Base-by-base conservation (phyloP, 2,113 vertebrate genomes). In the Machaerirhynchus nigripectus region DNA sequence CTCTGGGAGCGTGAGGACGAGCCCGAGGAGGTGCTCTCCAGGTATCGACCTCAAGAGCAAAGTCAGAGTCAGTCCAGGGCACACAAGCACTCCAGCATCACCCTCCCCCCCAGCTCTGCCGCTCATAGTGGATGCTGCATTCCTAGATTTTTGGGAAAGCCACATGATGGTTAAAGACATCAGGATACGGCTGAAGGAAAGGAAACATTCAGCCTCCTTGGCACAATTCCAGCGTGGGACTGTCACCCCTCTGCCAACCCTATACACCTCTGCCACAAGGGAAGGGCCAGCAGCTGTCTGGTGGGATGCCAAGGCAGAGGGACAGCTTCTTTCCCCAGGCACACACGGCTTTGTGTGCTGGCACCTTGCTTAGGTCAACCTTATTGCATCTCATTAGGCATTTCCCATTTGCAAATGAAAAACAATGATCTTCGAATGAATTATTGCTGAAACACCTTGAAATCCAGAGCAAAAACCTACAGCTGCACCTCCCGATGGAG, bases 1-100 rank as follows among this genome's bases (percentile, higher is more conserved):
- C 99, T 99, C 98, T 99, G 98, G 13, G 99, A 99, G 55, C 98
- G 98, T 0, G 99, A 99, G 1, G 99, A 99, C 5, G 99, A 99
- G 50, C 98, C 98, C 0, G 99, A 99, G 2, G 99, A 99, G 0
- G 98, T 99, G 64, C 99, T 99, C 37, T 99, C 98, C 97, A 99
- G 95, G 92, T 98, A 98, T 26, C 98, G 98, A 93, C 98, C 98
- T 97, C 97, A 96, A 97, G 19, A 80, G 33, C 67, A 87, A 89
- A 87, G 28, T 5, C 77, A 91, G 27, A 77, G 47, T 95, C 73
- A 97, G 81, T 10, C 7, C 76, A 75, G 37, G 73, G 20, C 78
- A 49, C 2, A 1, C 23, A n/a, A 5, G 30, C 3, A 4, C 23
- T 7, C 50, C 61, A 57, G n/a, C 35, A 35, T 11, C 67, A 14